These are phyloP conservation scores for Episyrphus balteatus DNA, from an alignment of 1,140 invertebrate genomes.

Conservation along the genomic window DNA sequence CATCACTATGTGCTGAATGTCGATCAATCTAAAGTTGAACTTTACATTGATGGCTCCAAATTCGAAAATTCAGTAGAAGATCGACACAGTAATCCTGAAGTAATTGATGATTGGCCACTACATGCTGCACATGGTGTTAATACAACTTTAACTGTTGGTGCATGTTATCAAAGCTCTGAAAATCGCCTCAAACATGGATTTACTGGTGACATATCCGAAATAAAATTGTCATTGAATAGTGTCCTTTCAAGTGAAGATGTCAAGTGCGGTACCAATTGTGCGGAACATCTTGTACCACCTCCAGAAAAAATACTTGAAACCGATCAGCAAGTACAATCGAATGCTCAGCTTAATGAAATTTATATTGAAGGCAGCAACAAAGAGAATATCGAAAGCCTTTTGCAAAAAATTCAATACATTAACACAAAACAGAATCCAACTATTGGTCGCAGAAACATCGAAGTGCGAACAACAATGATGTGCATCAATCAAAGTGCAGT, in stretches of 20 bases:
- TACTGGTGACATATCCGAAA: conserved; percentile 32
- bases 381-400: conserved; percentile 75
- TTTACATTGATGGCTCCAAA: conserved; percentile 85
- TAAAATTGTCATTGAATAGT: conserved; percentile 20
- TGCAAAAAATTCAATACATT: conserved; percentile 80
- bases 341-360: conserved; percentile 71
- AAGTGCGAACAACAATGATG: conserved; percentile 65
- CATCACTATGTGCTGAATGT: conserved; percentile 95
- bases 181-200: conserved; percentile 34
- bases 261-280: conserved; percentile 30
- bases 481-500: conserved; percentile 35
- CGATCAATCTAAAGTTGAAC: conserved; percentile 73
- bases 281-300: conserved; percentile 28
- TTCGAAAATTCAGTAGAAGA: conserved; percentile 58
- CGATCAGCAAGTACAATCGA: conserved; percentile 20
- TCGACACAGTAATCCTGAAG: conserved; percentile 66
- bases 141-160: conserved; percentile 87
- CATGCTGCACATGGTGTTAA: conserved; percentile 89
- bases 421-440: conserved; percentile 86
- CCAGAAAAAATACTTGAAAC: conserved; percentile 8
- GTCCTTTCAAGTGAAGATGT: conserved; percentile 23
- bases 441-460: conserved; percentile 79
- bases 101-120: conserved; percentile 99
- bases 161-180: conserved; percentile 86
- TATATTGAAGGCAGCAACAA: conserved; percentile 83